A percentile compares a stretch with the other conserved stretches of the same genome.
Evolutionary conservation across 2,113 vertebrate species (phyloP).

Genomic region (Grammomys surdaster): DNA sequence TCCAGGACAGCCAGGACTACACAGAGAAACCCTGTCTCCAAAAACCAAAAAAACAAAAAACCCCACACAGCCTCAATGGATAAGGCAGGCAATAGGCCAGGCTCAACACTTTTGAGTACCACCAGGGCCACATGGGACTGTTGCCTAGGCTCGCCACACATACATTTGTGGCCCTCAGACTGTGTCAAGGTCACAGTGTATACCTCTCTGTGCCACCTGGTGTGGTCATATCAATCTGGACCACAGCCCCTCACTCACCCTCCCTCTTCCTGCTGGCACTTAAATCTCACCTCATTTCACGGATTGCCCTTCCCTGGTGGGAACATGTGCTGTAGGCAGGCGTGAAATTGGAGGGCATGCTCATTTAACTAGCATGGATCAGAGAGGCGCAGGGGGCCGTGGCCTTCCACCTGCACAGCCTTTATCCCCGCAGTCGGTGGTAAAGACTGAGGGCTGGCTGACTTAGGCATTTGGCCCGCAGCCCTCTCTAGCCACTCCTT

Average conservation of each 20-base stretch:
- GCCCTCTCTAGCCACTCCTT: not conserved
- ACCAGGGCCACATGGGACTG: not conserved
- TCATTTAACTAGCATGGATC: not conserved
- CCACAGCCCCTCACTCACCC: not conserved
- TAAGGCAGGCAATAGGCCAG: not conserved
- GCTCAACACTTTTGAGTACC: not conserved
- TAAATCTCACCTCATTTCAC: slow-evolving; percentile 56
- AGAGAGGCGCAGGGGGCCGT: not conserved
- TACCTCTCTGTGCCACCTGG: not conserved
- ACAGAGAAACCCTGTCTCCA: too few relatives aligned
- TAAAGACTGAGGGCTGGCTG: not conserved
- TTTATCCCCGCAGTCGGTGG: not conserved
- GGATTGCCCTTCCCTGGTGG: slow-evolving; percentile 45
- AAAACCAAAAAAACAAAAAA: too few relatives aligned
- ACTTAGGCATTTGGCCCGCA: not conserved
- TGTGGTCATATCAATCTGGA: not conserved
- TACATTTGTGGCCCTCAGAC: not conserved
- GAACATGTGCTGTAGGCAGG: slow-evolving; percentile 54
- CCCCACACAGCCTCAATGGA: not conserved
- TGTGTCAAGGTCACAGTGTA: not conserved
- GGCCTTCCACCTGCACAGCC: not conserved
- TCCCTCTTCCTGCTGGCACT: slow-evolving; percentile 36
- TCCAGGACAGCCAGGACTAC: too few relatives aligned
- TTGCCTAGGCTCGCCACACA: not conserved
- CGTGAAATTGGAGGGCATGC: slow-evolving; percentile 69